phyloP scores from a whole-genome alignment of 2,113 vertebrate genomes.

The Thryonomys swinderianus region DNA sequence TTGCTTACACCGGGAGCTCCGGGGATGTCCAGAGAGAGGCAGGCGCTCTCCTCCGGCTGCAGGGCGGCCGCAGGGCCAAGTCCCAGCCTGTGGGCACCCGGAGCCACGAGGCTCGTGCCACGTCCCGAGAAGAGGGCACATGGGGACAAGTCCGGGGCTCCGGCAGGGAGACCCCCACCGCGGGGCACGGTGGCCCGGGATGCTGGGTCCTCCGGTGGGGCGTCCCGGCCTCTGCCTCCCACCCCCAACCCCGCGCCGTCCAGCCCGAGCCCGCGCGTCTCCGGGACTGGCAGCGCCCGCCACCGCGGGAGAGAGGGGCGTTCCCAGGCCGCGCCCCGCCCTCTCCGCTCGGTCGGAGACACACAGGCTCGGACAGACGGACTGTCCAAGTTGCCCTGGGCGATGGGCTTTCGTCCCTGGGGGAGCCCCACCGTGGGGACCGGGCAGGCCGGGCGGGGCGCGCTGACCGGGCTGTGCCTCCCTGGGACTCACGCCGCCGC shows the following conservation, averaged over 20 bases:
- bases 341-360: not conserved
- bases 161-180: rapidly evolving
- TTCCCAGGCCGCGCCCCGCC: rapidly evolving
- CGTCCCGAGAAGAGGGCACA: rapidly evolving
- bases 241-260: not conserved
- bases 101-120: rapidly evolving
- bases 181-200: rapidly evolving
- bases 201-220: no score
- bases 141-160: no score
- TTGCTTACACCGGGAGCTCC: rapidly evolving
- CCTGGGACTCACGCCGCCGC: no score
- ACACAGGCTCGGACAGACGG: not conserved
- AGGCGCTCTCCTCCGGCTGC: not conserved
- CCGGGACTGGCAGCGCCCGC: rapidly evolving
- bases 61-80: not conserved
- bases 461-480: no score
- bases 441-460: rapidly evolving
- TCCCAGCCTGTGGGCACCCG: rapidly evolving
- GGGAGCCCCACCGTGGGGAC: not conserved
- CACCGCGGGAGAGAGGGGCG: no score
- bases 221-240: not conserved
- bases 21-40: rapidly evolving
- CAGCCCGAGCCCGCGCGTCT: no score
- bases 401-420: not conserved
- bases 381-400: not conserved